Evolutionary conservation across 2,113 vertebrate species (phyloP).

Genomic region (Apodemus sylvaticus): DNA sequence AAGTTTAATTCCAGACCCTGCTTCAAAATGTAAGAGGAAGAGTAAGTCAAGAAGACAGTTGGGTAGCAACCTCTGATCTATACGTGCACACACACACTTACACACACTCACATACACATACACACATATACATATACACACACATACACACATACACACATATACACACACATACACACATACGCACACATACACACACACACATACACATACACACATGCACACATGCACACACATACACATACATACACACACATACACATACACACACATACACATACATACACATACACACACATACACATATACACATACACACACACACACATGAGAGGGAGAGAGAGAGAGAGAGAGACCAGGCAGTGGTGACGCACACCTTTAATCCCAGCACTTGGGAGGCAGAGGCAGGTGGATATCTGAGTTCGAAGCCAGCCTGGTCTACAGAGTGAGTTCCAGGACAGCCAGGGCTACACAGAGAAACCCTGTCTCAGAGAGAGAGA

Average conservation of each 20-base stretch:
- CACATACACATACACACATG: too few species aligned
- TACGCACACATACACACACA: too few species aligned
- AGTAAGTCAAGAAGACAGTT: not conserved
- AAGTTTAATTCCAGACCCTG: not conserved
- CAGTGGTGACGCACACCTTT: too few species aligned
- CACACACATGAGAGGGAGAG: not conserved
- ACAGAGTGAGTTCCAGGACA: too few species aligned
- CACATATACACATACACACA: not conserved
- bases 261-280: not conserved
- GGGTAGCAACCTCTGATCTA: not conserved
- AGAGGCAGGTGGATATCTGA: too few species aligned
- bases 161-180: too few species aligned
- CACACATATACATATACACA: accelerated
- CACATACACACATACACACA: not conserved
- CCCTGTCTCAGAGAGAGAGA: too few species aligned
- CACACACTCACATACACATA: accelerated
- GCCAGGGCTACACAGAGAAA: too few species aligned
- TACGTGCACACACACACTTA: accelerated
- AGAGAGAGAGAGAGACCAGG: not conserved
- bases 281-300: not conserved
- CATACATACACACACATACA: not conserved
- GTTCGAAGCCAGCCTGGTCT: too few species aligned
- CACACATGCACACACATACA: too few species aligned
- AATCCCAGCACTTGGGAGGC: too few species aligned
- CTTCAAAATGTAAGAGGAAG: not conserved